phyloP scores from a whole-genome alignment of 1,140 invertebrate genomes.

The Eupeodes corollae region DNA sequence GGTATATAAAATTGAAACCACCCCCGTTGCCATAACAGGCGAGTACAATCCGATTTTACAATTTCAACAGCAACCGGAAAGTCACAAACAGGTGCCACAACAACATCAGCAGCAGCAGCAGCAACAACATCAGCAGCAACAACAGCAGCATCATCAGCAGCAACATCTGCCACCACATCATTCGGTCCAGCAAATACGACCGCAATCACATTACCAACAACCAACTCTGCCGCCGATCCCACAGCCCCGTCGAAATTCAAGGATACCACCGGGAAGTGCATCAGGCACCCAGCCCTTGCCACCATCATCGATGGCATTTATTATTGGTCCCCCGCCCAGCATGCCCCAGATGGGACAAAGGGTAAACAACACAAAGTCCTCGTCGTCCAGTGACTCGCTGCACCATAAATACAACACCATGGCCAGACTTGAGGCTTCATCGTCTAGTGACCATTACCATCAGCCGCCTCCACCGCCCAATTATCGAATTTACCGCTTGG shows the following conservation, averaged over 20 bases:
- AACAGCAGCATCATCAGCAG: constrained; percentile 18
- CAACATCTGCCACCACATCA: constrained; percentile 1
- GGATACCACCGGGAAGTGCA: not conserved
- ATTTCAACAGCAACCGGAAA: constrained; percentile 19
- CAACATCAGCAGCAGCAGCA: constrained; percentile 14
- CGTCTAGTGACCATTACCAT: not conserved
- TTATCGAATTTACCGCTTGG: constrained; percentile 15
- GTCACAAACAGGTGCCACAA: constrained; percentile 2
- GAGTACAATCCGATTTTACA: constrained; percentile 35
- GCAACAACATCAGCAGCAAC: constrained; percentile 14
- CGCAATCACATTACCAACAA: not conserved
- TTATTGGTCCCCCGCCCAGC: not conserved
- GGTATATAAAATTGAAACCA: constrained; percentile 36
- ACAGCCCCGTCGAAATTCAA: not conserved
- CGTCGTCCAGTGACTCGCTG: constrained; percentile 34
- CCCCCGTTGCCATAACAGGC: constrained; percentile 33
- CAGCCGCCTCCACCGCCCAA: not conserved
- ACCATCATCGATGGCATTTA: not conserved
- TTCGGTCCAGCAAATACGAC: not conserved
- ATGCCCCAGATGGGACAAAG: constrained; percentile 16
- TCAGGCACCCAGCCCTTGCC: constrained; percentile 11
- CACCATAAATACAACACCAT: constrained; percentile 32
- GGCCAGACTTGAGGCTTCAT: constrained; percentile 18
- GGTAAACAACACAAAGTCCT: constrained; percentile 26
- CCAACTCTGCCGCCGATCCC: not conserved